phyloP scores from a whole-genome alignment of 2,113 vertebrate genomes.

The Forbesichthys papilliferus region DNA sequence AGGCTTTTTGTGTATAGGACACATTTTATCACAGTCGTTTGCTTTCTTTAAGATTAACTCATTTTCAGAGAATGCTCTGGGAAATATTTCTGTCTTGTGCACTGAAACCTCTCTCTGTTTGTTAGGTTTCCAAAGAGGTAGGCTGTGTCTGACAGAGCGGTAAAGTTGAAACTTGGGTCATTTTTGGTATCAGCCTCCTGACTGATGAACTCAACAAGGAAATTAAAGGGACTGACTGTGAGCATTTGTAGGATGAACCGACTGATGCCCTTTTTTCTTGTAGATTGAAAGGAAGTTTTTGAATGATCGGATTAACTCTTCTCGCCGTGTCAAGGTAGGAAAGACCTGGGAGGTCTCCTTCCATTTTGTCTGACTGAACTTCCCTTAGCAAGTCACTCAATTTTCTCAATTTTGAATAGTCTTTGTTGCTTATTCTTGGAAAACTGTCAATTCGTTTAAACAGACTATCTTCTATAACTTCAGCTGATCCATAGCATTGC shows the following conservation, averaged over 20 bases:
- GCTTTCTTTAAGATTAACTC: no score
- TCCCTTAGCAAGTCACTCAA: constrained; percentile 30
- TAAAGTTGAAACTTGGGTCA: constrained; percentile 31
- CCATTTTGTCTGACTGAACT: constrained; percentile 3
- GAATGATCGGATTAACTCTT: no score
- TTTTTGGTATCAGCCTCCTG: constrained; percentile 22
- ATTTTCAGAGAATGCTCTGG: no score
- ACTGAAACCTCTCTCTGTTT: constrained; percentile 20
- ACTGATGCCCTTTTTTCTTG: not conserved
- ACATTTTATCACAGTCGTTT: constrained; percentile 2
- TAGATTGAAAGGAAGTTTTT: no score
- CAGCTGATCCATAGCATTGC: constrained; percentile 19
- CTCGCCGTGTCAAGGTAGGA: no score
- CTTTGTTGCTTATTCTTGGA: no score
- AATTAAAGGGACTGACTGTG: constrained; percentile 18
- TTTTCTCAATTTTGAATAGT: constrained; percentile 11
- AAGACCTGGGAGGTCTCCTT: no score
- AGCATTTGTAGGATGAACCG: constrained; percentile 29
- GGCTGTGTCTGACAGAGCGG: not conserved
- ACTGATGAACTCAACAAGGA: constrained; percentile 33
- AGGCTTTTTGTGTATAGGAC: constrained; percentile 21
- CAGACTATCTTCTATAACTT: constrained; percentile 23
- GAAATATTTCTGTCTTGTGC: not conserved
- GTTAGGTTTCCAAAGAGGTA: constrained; percentile 12
- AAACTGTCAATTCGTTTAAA: constrained; percentile 21